Evolutionary conservation across 2,888 invertebrate genomes (phyloP), one percentile per base, ranked within the genome.

Genomic region (Acholoe squamosa): DNA sequence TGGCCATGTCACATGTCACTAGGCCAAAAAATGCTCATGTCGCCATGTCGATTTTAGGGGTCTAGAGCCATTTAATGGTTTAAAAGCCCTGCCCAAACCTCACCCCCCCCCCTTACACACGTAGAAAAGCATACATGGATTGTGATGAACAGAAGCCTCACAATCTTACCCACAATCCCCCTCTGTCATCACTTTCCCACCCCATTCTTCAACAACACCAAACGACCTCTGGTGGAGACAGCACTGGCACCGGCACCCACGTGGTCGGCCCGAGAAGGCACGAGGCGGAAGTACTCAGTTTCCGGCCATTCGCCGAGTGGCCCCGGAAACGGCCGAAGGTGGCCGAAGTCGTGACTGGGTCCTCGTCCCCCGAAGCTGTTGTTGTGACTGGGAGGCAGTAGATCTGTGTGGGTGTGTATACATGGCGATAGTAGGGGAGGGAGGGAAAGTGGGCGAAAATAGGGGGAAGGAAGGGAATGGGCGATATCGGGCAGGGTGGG

Each of bases 251-350:
- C 0, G n/a, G 71, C 71, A 28, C 71, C 71, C 71, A 71, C 71
- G 71, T 71, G 71, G 71, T 71, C 71, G 71, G 28, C 28, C 28
- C 71, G 71, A 71, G 71, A 71, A 71, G 71, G 28, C 71, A 71
- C 71, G 71, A 71, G 71, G 71, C 71, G 71, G 71, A 71, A 71
- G 71, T 28, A 7, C 28, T 25, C 71, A 71, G 28, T 61, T 71
- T 71, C 71, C 71, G 71, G 28, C 71, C 71, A 71, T 25, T 71
- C 71, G 28, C 84, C 84, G 84, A 84, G 51, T 34, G 51, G 16
- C 84, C n/a, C 84, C 84, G 84, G 84, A 84, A 84, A 51, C 43
- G 28, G 84, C 84, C 84, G 84, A 84, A 25, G 22, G 51, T 51
- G 43, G 12, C 84, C 84, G 84, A 84, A 10, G 84, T 84, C 84